These are phyloP conservation scores for Ormyrus nitidulus DNA, from an alignment of 2,888 invertebrate genomes.

Conservation along the genomic window DNA sequence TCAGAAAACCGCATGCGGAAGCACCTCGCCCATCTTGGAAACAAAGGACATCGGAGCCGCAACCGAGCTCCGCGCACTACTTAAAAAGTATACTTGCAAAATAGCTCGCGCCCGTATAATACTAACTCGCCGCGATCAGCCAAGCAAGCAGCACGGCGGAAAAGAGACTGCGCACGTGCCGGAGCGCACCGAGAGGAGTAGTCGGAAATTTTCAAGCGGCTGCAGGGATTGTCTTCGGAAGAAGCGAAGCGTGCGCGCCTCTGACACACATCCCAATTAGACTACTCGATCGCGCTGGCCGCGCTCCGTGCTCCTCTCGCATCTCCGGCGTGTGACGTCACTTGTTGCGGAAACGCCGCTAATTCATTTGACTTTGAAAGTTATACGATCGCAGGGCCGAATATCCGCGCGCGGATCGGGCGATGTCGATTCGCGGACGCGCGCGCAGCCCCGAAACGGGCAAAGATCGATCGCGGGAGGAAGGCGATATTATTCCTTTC, in stretches of 20 bases:
- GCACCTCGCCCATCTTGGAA: no score
- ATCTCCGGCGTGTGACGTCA: constrained; percentile 67
- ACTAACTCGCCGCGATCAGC: background rate
- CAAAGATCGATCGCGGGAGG: constrained; percentile 17
- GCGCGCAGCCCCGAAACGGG: background rate
- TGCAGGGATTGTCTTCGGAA: constrained; percentile 31
- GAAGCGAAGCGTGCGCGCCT: constrained; percentile 33
- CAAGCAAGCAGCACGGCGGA: constrained; percentile 28
- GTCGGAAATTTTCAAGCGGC: constrained; percentile 9
- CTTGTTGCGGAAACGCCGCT: constrained; percentile 70
- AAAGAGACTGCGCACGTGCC: constrained; percentile 10
- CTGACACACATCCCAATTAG: constrained; percentile 32
- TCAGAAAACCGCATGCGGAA: no score
- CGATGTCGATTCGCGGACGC: background rate
- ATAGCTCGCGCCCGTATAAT: constrained; percentile 6
- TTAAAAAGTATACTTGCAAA: background rate
- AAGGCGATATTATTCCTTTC: background rate
- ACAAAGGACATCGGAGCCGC: background rate
- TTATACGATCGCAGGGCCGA: background rate
- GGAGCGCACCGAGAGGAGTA: no score
- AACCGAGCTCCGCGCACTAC: background rate
- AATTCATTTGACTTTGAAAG: constrained; percentile 63
- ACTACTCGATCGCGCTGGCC: background rate
- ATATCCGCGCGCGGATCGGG: no score
- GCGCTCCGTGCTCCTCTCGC: background rate